Base-by-base conservation (phyloP, 2,888 invertebrate genomes). In the Cyrtodaria siliqua region DNA sequence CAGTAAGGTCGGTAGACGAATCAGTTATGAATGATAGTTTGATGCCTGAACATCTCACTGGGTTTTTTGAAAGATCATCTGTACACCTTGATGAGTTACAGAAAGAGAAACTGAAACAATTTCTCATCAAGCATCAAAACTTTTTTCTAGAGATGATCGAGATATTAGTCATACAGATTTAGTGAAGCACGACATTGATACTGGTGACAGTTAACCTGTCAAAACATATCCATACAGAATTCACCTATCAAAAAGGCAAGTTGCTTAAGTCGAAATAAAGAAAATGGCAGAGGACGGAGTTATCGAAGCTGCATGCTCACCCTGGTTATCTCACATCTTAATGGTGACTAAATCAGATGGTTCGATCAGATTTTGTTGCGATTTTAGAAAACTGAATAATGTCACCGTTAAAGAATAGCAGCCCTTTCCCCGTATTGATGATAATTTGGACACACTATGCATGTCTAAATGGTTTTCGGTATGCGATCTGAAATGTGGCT, bases 191-290 rank as follows among this genome's bases (percentile, higher is more conserved):
- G 33, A 47, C 14, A 73, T 73, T 52, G 59, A 77, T 50, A 72
- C 68, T 12, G 68, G 71, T n/a, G 52, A 71, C 26, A 42, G 42
- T 23, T 29, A 40, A 49, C 66, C 76, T 12, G 26, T 76, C 14
- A 61, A 66, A 64, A 67, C 61, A 47, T 55, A 26, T 38, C 63
- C 72, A 8, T 57, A 68, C 18, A 29, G 72, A 33, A 68, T 72
- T 4, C 72, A 68, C 3, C 23, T 72, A 8, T 56, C 64, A n/a
- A 72, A 72, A 56, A 44, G 68, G 20, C 33, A 63, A 20, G 63
- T 68, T 40, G 68, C 68, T 20, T 53, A 68, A 49, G 49, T 44
- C 38, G 77, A 78, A 64, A 72, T 82, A 24, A 40, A 68, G 27
- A 49, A 75, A 38, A 69, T 76, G 68, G 49, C 38, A 27, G 64